Evolutionary conservation across 2,888 invertebrate genomes (phyloP).

Genomic region (Macrosoma leucophasiata): DNA sequence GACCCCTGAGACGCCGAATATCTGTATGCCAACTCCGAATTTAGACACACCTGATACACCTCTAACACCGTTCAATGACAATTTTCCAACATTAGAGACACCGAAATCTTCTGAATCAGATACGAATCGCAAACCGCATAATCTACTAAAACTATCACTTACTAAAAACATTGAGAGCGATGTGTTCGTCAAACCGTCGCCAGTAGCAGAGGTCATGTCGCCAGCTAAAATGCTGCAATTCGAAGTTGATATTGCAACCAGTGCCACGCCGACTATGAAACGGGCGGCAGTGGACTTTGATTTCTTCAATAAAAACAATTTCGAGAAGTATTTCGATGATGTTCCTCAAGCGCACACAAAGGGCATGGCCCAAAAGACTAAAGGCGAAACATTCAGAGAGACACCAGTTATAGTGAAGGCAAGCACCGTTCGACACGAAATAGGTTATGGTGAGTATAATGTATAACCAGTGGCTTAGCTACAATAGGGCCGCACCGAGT

Average conservation of each 20-base stretch:
- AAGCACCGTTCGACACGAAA: conserved; percentile 61
- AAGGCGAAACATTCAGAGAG: conserved; percentile 39
- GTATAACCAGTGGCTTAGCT: too few relatives aligned
- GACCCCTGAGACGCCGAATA: conserved; percentile 15
- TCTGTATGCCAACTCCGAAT: conserved; percentile 9
- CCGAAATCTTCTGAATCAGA: conserved; percentile 31
- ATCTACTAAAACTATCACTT: conserved; percentile 47
- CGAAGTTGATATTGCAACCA: conserved; percentile 45
- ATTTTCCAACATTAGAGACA: conserved; percentile 38
- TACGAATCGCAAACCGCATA: conserved; percentile 31
- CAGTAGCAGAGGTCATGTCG: conserved; percentile 56
- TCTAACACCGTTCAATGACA: conserved; percentile 23
- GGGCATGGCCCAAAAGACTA: conserved; percentile 17
- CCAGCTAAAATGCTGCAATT: conserved; percentile 68
- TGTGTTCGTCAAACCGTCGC: conserved; percentile 57
- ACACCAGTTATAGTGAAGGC: conserved; percentile 56
- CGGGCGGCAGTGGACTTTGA: conserved; percentile 61
- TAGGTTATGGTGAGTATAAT: conserved; percentile 60
- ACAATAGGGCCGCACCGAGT: too few relatives aligned
- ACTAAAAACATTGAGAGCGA: conserved; percentile 47
- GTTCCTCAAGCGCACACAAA: conserved; percentile 27
- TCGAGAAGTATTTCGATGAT: conserved; percentile 50
- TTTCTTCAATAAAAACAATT: conserved; percentile 57
- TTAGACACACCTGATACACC: conserved; percentile 28
- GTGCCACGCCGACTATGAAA: conserved; percentile 66